phyloP scores from a whole-genome alignment of 2,797 vertebrate species.

The Squalus acanthias region DNA sequence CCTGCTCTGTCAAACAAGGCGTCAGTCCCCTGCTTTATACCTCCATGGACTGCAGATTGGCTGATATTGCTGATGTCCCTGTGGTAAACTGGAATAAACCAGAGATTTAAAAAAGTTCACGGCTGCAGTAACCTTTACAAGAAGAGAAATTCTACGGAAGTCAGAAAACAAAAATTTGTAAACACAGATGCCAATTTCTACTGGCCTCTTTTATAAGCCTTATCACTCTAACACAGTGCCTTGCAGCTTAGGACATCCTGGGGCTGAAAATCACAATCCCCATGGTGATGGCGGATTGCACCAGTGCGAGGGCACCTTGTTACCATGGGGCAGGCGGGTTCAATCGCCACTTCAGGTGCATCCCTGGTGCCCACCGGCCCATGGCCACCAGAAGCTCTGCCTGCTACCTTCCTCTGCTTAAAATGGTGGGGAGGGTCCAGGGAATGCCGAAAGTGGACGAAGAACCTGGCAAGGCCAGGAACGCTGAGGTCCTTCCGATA shows the following conservation, averaged over 20 bases:
- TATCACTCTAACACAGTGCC: not conserved
- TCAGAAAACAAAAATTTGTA: not conserved
- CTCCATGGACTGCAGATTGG: not conserved
- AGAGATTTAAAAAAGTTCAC: not conserved
- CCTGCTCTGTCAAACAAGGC: not conserved
- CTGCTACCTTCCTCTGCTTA: not conserved
- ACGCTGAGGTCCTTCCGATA: too few species aligned
- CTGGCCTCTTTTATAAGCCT: not conserved
- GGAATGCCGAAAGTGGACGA: not conserved
- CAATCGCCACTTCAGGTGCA: not conserved
- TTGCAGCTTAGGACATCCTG: not conserved
- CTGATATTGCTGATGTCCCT: not conserved
- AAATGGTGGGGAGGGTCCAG: not conserved
- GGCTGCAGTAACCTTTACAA: not conserved
- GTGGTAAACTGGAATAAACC: not conserved
- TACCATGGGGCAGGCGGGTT: not conserved
- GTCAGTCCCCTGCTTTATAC: not conserved
- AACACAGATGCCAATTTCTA: not conserved
- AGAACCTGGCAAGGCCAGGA: too few species aligned
- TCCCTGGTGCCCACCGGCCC: not conserved
- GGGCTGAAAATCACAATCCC: not conserved
- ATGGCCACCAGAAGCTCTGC: not conserved
- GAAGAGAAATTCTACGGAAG: not conserved
- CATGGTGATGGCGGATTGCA: not conserved
- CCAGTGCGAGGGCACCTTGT: not conserved